Evolutionary conservation across 2,888 invertebrate genomes (phyloP).

Genomic region (Tribolium freemani): DNA sequence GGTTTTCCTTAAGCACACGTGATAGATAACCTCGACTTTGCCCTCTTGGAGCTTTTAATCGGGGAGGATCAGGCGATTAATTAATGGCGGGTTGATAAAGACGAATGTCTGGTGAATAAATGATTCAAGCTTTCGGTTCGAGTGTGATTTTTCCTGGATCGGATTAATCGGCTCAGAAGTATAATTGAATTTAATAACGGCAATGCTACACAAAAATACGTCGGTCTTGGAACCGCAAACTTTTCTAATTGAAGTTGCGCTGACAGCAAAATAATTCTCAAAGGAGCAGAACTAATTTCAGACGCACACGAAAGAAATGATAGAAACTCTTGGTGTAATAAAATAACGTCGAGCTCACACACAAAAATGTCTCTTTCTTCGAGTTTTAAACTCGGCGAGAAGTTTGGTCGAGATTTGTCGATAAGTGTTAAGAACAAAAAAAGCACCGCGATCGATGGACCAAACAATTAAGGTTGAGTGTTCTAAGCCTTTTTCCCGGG

Average conservation of each 20-base stretch:
- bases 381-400: not conserved
- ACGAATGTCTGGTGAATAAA: slow-evolving; percentile 16
- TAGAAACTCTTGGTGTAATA: slow-evolving; percentile 35
- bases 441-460: not conserved
- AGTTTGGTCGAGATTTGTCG: slow-evolving; percentile 5
- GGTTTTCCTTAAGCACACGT: not conserved
- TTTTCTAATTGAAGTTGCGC: slow-evolving; percentile 49
- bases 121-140: not conserved
- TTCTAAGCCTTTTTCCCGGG: slow-evolving; percentile 21
- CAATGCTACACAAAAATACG: slow-evolving; percentile 26
- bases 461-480: not conserved
- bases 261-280: slow-evolving; percentile 51
- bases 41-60: not conserved
- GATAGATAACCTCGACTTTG: not conserved
- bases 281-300: slow-evolving; percentile 49
- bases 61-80: not conserved
- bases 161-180: slow-evolving; percentile 4
- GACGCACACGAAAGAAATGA: slow-evolving; percentile 42
- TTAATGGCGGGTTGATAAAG: slow-evolving; percentile 13
- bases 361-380: not conserved
- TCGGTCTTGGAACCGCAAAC: slow-evolving; percentile 23
- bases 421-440: not conserved
- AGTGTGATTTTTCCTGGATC: slow-evolving; percentile 12
- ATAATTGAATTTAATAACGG: slow-evolving; percentile 38
- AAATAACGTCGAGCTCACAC: slow-evolving; percentile 22